Base-by-base conservation (phyloP, 64 coral and sea anemone genomes). In the Montipora cactus region DNA sequence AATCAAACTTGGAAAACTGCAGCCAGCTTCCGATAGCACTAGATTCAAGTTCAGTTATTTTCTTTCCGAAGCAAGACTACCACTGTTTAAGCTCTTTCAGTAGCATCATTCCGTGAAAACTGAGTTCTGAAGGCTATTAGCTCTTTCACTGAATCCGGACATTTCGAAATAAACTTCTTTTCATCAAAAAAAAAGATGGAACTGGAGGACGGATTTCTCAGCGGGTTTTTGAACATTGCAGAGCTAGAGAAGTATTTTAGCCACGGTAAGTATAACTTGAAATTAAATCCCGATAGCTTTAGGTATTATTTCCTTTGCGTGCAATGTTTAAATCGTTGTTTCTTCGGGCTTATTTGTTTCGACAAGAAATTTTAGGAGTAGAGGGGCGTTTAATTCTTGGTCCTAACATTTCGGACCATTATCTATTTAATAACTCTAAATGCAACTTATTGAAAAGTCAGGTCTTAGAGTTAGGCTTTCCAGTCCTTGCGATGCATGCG, bases 211-310 rank as follows among this genome's bases (percentile, higher is more conserved):
- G 82, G 82, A 86, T 86, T 66, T 21, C 66, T 86, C 46, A 64
- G 82, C 8, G 82, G 82, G 48, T 86, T 86, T 67, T 68, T 86
- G 28, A 86, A 68, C 66, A 71, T 86, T 70, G 64, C 82, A 50
- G 82, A 86, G 47, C 19, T 86, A 45, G 82, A 86, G 45, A 86
- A 68, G 47, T 86, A 86, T 72, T 86, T 86, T 71, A 86, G 67
- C 19, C 82, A 86, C 22, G 82, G 82, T 86, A 72, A 49, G 82
- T 67, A 57, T 81, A 61, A 46, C 44, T 78, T 49, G 76, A 49
- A 48, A 81, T 12, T 62, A 22, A 22, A 28, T 64, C 14, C 12
- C 11, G 13, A 10, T 62, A 64, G 25, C 64, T 45, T n/a, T 7
- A 7, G 44, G 8, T 50, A 12, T 76, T 12, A 45, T 48, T 19